Percentiles rank a stretch among this genome's conserved stretches.
These are phyloP conservation scores for Drosophila watanabei DNA, from an alignment of 1,140 invertebrate genomes.

Conservation along the genomic window DNA sequence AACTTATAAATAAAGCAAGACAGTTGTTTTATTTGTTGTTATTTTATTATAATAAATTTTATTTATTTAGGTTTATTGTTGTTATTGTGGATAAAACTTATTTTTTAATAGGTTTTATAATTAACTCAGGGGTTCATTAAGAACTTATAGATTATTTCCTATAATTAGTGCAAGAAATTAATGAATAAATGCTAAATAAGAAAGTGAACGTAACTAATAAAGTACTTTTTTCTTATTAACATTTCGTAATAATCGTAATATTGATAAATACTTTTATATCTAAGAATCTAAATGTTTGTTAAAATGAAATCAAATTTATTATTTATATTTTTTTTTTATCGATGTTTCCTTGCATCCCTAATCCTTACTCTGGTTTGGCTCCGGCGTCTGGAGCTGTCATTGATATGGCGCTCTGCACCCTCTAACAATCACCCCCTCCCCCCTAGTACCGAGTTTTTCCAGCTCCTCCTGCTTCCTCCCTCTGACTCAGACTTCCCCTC, in stretches of 20 bases:
- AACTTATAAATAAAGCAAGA: neutral
- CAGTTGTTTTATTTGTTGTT: neutral
- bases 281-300: neutral
- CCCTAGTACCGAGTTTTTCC: neutral
- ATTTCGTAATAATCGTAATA: too few species aligned
- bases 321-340: neutral
- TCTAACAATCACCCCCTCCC: slow-evolving; percentile 19
- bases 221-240: neutral
- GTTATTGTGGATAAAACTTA: too few species aligned
- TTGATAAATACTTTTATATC: neutral
- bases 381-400: slow-evolving; percentile 56
- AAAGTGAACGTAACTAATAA: neutral
- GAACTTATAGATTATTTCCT: neutral
- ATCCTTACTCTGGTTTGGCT: slow-evolving; percentile 7
- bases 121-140: neutral
- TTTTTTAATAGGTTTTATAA: too few species aligned
- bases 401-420: slow-evolving; percentile 60
- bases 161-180: neutral
- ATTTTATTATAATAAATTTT: neutral
- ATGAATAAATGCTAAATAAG: neutral
- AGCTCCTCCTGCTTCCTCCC: neutral
- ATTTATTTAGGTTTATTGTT: neutral
- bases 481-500: neutral
- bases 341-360: slow-evolving; percentile 2
- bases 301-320: neutral